Percentiles rank a stretch among this genome's conserved stretches.
Evolutionary conservation across 1,140 invertebrate genomes (phyloP).

Genomic region (Hylaeus anthracinus): DNA sequence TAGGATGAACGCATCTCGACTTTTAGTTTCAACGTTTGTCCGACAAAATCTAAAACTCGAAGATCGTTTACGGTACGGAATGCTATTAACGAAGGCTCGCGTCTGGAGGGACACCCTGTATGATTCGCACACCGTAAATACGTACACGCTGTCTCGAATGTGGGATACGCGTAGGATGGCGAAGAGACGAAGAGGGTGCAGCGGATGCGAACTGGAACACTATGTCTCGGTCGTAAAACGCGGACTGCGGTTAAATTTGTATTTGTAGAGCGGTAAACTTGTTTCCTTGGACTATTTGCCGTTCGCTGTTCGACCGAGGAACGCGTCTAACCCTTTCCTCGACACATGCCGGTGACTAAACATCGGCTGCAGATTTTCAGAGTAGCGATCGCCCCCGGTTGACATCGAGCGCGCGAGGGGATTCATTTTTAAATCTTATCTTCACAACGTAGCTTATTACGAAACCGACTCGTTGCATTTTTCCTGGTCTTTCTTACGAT

Average conservation of each 20-base stretch:
- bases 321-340: slow-evolving; percentile 29
- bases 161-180: slow-evolving; percentile 11
- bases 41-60: too few species aligned
- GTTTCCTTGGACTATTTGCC: slow-evolving; percentile 26
- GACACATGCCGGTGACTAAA: slow-evolving; percentile 18
- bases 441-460: too few species aligned
- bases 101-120: too few species aligned
- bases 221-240: slow-evolving; percentile 66
- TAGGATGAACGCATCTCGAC: too few species aligned
- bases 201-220: slow-evolving; percentile 57
- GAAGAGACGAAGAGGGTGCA: slow-evolving; percentile 33
- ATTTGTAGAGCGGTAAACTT: slow-evolving; percentile 64
- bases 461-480: too few species aligned
- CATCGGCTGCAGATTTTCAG: slow-evolving; percentile 6
- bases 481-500: too few species aligned
- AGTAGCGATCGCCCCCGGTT: slow-evolving; percentile 30
- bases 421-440: too few species aligned
- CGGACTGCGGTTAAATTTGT: slow-evolving; percentile 68
- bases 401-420: background rate
- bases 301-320: background rate
- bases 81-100: too few species aligned
- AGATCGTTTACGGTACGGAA: too few species aligned
- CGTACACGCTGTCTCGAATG: slow-evolving; percentile 25
- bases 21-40: too few species aligned
- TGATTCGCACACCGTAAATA: slow-evolving; percentile 58